Evolutionary conservation across 2,888 invertebrate genomes (phyloP), one percentile per base, ranked within the genome.

Genomic region (Polyommatus icarus): DNA sequence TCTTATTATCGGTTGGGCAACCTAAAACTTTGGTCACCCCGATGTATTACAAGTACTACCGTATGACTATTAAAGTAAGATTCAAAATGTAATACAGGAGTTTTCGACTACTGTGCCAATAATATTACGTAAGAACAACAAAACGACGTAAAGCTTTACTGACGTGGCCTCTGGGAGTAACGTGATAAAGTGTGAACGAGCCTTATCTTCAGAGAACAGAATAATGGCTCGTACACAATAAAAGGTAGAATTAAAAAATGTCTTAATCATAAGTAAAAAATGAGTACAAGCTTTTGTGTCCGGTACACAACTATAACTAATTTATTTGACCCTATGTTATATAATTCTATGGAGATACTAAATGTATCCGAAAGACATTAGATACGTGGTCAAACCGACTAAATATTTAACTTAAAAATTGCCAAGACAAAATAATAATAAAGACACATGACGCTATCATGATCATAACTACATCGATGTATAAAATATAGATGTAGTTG

Each of bases 111-210:
- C 59, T 20, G 6, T 59, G 24, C 61, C 24, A 24, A 6, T 20
- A 67, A 67, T 24, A 15, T 67, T 32, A 32, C 67, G 15, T 67
- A 73, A 73, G 57, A 78, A 24, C 61, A 61, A 61, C 20, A 61
- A 20, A 59, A 20, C 59, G 20, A 59, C 59, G 59, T 20, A 20
- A 72, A 72, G 61, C 76, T 78, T 24, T 72, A 78, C 67, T 78
- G 78, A 78, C 61, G 57, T 15, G 3, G 29, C 24, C 32, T 61
- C 32, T 76, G 76, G 76, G 36, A 75, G 12, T 75, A 20, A 20
- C 50, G 15, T 15, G 24, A 67, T 24, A 61, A 61, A 6, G 29
- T 67, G 29, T 61, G 20, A 61, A 61, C 18, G 12, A 61, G 61
- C 61, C 61, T 61, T 54, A 54, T 59, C 59, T 59, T 8, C 59